These are phyloP conservation scores for Chydorus sphaericus DNA, from an alignment of 2,888 invertebrate species.

Conservation along the genomic window DNA sequence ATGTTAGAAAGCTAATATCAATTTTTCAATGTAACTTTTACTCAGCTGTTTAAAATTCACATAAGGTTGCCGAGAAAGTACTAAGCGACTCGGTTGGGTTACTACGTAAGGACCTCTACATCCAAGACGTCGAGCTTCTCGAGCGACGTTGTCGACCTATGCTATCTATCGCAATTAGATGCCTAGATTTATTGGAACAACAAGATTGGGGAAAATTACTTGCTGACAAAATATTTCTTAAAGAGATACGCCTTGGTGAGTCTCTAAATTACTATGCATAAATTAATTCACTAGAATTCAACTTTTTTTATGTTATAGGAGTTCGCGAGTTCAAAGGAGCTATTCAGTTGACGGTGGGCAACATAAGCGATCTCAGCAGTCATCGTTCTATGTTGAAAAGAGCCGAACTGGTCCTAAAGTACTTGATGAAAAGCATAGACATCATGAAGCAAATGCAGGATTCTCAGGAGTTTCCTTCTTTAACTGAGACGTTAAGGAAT, in stretches of 20 bases:
- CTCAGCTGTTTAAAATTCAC: not conserved
- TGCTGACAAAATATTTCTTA: not conserved
- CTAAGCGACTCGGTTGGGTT: not conserved
- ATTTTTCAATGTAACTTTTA: not conserved
- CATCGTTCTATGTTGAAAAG: not conserved
- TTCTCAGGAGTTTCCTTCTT: not conserved
- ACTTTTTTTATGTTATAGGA: not conserved
- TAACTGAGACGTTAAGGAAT: not conserved
- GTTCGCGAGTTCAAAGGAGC: not conserved
- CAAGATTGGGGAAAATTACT: not conserved
- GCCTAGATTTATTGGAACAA: not conserved
- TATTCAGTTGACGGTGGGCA: not conserved
- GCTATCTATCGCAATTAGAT: not conserved
- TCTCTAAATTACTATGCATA: not conserved
- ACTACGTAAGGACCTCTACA: not conserved
- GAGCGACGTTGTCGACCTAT: not conserved
- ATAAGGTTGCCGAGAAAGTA: not conserved
- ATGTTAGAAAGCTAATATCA: slow-evolving; percentile 32
- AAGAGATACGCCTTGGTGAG: not conserved
- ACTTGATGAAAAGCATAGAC: slow-evolving; percentile 1
- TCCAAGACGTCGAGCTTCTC: not conserved
- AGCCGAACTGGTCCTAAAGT: slow-evolving; percentile 7
- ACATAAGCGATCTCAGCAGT: not conserved
- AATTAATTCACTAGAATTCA: not conserved
- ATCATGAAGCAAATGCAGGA: slow-evolving; percentile 5